Evolutionary conservation across 1,140 invertebrate species (phyloP), one percentile per base, ranked within the genome.

Genomic region (Cecropterus lyciades): DNA sequence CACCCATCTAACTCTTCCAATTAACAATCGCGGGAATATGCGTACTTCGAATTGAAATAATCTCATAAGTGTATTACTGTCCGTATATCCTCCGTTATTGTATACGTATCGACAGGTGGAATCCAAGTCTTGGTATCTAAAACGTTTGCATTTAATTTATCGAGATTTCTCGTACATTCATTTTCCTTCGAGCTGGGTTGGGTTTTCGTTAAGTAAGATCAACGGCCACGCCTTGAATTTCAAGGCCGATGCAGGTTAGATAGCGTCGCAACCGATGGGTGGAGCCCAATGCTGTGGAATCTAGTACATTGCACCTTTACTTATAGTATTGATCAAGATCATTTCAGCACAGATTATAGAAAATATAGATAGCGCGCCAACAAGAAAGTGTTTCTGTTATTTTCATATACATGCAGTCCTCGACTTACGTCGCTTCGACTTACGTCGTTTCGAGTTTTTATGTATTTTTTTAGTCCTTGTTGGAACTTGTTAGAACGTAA

Each of bases 191-290:
- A 52, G 24, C 24, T 52, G 13, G 13, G 20, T 30, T 9, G 49
- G 27, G 10, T 37, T 33, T 52, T 52, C 8, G 27, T 15, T 51
- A 16, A 30, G 48, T 30, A 13, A 15, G 46, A 27, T n/a, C 27
- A 16, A 9, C 40, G 13, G 6, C 49, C 49, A 24, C 49, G 27
- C 49, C 49, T 52, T n/a, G 4, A 33, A 52, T 13, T 33, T 52
- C 55, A 57, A 57, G 55, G 55, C 55, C 55, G 55, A 57, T 27
- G 14, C 53, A 42, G 13, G 42, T 14, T 42, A 57, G 53, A 57
- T 57, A 57, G 20, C 24, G n/a, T 10, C 1, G 24, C n/a, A 14
- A 24, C 17, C 40, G 17, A 42, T 57, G 20, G 56, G 56, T 43
- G 56, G 56, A 48, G 56, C 45, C 15, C 43, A 48, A 46, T 20